phyloP scores from a whole-genome alignment of 2,888 invertebrate species.

The Aricia artaxerxes region DNA sequence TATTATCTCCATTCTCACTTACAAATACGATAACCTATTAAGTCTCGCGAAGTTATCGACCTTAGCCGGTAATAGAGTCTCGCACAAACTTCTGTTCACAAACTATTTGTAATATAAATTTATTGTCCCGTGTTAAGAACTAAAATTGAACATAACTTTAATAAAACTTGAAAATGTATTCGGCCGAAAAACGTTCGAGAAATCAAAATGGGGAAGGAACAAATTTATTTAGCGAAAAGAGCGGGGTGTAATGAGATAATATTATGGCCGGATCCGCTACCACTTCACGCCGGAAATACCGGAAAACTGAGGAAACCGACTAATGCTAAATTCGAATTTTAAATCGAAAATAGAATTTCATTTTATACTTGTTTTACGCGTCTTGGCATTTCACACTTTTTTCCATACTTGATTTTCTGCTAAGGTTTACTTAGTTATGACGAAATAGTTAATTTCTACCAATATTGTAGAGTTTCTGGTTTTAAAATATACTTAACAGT shows the following conservation, averaged over 20 bases:
- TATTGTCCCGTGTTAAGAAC: constrained; percentile 57
- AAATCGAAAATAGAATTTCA: constrained; percentile 45
- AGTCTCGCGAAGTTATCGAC: constrained; percentile 73
- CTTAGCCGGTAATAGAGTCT: constrained; percentile 62
- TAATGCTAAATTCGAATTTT: constrained; percentile 50
- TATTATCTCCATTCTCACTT: constrained; percentile 32
- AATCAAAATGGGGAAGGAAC: constrained; percentile 62
- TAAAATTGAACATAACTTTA: constrained; percentile 29
- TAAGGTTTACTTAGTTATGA: no score
- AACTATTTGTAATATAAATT: constrained; percentile 76
- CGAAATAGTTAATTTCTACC: no score
- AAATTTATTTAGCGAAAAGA: constrained; percentile 73
- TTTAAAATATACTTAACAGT: no score
- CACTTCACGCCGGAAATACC: constrained; percentile 69
- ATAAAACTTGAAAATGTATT: constrained; percentile 20
- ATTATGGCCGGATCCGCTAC: constrained; percentile 76
- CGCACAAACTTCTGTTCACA: constrained; percentile 70
- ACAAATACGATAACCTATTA: constrained; percentile 64
- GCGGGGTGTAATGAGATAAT: constrained; percentile 77
- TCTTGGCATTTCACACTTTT: not conserved
- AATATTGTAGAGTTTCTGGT: no score
- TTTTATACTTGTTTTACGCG: constrained; percentile 33
- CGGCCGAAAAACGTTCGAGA: constrained; percentile 42
- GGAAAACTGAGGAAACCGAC: constrained; percentile 68
- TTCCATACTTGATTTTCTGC: not conserved